Percentiles rank a stretch among this genome's conserved stretches.
Conservation (phyloP, 1,140 invertebrate species). For the Pantala flavescens region DNA sequence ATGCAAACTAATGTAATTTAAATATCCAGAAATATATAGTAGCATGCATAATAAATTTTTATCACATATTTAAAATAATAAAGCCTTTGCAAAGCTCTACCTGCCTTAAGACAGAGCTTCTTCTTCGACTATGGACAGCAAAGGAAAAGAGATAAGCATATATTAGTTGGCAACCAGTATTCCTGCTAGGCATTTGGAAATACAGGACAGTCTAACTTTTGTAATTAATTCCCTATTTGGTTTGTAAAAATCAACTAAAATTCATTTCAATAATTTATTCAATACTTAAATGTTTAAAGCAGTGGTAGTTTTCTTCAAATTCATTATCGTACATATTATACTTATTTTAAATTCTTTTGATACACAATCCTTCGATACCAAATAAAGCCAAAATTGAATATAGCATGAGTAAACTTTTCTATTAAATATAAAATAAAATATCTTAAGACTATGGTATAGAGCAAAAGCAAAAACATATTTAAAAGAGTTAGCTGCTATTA, state of each 20-base stretch:
- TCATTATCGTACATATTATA: no score
- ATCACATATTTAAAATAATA: constrained; percentile 20
- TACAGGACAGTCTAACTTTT: not conserved
- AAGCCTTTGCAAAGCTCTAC: constrained; percentile 27
- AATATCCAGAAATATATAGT: not conserved
- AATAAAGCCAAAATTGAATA: not conserved
- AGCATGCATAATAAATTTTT: not conserved
- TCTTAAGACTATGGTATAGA: not conserved
- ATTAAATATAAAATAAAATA: not conserved
- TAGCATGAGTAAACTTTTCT: not conserved
- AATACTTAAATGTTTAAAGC: not conserved
- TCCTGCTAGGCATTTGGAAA: not conserved
- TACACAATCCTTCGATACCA: no score
- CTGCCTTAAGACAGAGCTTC: constrained; percentile 34
- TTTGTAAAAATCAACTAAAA: not conserved
- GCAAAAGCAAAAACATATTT: not conserved
- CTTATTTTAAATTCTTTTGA: no score
- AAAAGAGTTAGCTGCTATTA: no score
- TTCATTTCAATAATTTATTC: not conserved
- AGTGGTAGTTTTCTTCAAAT: not conserved
- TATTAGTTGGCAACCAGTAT: constrained; percentile 17
- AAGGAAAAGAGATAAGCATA: constrained; percentile 21
- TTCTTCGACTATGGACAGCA: constrained; percentile 29
- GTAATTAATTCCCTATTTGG: not conserved
- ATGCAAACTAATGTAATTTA: not conserved